Percentiles rank a stretch among this genome's conserved stretches.
These are phyloP conservation scores for Planococcus citri DNA, from an alignment of 1,140 invertebrate species.

Conservation along the genomic window DNA sequence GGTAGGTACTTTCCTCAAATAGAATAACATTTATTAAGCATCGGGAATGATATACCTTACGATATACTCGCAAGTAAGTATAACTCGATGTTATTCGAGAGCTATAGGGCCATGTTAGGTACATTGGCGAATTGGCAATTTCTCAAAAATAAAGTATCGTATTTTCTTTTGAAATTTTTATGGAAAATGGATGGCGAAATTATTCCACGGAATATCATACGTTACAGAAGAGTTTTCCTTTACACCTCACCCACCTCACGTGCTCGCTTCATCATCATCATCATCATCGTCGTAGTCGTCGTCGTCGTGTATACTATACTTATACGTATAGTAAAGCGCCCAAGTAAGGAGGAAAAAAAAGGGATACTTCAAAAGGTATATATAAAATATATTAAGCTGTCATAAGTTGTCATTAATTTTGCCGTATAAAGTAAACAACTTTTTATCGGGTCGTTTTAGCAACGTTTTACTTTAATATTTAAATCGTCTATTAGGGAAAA, in stretches of 20 bases:
- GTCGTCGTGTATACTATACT: too few relatives aligned
- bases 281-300: too few relatives aligned
- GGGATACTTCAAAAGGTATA: neutral
- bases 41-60: too few relatives aligned
- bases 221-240: neutral
- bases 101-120: neutral
- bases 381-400: conserved; percentile 1
- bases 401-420: conserved; percentile 4
- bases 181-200: neutral
- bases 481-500: neutral
- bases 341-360: neutral
- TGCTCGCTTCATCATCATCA: too few relatives aligned
- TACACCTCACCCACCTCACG: too few relatives aligned
- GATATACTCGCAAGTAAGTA: too few relatives aligned
- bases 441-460: neutral
- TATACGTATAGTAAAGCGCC: too few relatives aligned
- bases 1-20: too few relatives aligned
- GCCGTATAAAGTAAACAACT: neutral
- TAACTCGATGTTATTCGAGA: too few relatives aligned
- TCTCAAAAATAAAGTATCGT: neutral
- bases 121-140: neutral
- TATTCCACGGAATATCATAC: neutral
- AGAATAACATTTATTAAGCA: too few relatives aligned
- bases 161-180: conserved; percentile 6
- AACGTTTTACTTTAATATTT: neutral